These are phyloP conservation scores for Hippoglossus stenolepis DNA, from an alignment of 2,113 vertebrate genomes.

Conservation along the genomic window DNA sequence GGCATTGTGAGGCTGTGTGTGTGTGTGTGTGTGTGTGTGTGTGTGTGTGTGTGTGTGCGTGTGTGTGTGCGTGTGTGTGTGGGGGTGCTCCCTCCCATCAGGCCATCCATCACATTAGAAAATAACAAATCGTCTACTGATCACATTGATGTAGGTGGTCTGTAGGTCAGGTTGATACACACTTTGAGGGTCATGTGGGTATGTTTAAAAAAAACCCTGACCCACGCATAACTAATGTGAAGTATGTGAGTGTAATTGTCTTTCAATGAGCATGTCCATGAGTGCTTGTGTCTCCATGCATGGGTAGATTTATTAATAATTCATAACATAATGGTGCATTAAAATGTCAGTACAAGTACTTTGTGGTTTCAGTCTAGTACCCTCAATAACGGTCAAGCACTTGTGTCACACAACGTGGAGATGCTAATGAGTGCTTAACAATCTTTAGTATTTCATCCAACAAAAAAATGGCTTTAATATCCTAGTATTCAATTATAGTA, in stretches of 20 bases:
- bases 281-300: slow-evolving; percentile 21
- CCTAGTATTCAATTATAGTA: background rate
- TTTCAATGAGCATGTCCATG: slow-evolving; percentile 1
- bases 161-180: background rate
- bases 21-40: too few species aligned
- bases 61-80: too few species aligned
- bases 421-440: background rate
- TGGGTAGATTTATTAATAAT: slow-evolving; percentile 34
- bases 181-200: background rate
- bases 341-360: slow-evolving; percentile 22
- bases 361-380: background rate
- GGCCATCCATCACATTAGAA: background rate
- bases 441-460: background rate
- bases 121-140: background rate
- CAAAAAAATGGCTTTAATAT: background rate
- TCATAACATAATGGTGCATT: slow-evolving; percentile 19
- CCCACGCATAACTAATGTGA: background rate
- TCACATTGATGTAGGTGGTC: background rate
- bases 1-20: too few species aligned
- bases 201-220: background rate
- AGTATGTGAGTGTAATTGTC: background rate
- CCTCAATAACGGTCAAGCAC: background rate
- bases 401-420: background rate
- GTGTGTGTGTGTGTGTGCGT: too few species aligned
- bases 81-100: too few species aligned